Evolutionary conservation across 2,113 vertebrate species (phyloP).

Genomic region (Urocolius indicus): DNA sequence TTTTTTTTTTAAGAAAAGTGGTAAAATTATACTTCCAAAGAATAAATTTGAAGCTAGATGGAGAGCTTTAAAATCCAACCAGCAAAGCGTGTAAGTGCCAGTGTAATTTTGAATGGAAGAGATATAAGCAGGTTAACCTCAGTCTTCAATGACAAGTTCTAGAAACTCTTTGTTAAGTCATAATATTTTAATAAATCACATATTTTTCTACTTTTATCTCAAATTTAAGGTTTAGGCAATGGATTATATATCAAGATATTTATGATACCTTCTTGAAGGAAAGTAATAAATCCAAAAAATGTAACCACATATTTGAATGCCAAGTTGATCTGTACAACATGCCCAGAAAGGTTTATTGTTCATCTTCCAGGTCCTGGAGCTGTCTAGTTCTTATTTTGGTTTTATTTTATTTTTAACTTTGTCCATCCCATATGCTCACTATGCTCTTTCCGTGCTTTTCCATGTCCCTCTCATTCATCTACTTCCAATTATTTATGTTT

Average conservation of each 20-base stretch:
- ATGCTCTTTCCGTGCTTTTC: background rate
- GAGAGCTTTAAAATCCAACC: background rate
- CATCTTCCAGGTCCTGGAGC: background rate
- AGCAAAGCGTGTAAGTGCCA: accelerated
- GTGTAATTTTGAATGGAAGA: background rate
- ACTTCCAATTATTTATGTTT: background rate
- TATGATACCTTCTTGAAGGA: background rate
- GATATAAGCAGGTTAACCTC: background rate
- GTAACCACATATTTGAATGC: background rate
- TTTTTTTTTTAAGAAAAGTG: background rate
- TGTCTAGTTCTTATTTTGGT: background rate
- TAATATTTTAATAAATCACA: background rate
- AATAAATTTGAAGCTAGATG: background rate
- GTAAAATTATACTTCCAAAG: background rate
- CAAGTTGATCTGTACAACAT: accelerated
- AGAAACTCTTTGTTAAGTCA: background rate
- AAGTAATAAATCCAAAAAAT: background rate
- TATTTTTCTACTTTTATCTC: background rate
- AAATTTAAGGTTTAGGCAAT: background rate
- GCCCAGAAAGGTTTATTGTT: background rate
- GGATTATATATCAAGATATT: background rate
- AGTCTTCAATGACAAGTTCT: background rate
- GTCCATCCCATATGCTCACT: background rate
- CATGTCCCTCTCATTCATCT: background rate
- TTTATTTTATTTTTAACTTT: background rate